These are phyloP conservation scores for Darevskia nairensis DNA, from an alignment of 2,797 vertebrate genomes.

Conservation along the genomic window DNA sequence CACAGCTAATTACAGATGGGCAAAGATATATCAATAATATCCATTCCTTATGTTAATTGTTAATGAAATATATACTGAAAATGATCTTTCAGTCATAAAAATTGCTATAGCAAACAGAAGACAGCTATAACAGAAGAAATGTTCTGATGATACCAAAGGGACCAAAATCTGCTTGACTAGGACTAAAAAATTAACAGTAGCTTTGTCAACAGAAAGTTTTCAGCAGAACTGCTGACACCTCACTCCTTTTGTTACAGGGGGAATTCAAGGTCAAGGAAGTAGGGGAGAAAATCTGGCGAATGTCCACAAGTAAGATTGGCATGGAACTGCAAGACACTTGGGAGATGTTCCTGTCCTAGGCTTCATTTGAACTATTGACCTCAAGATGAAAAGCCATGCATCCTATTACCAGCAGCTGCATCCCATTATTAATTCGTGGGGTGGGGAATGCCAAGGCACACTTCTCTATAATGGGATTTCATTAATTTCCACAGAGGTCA, in stretches of 20 bases:
- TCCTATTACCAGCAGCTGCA: background rate
- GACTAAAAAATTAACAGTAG: background rate
- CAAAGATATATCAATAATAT: background rate
- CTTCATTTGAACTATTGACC: constrained; percentile 7
- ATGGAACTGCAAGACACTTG: background rate
- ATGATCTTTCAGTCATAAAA: background rate
- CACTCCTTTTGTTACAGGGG: background rate
- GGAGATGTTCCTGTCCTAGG: background rate
- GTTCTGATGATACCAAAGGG: background rate
- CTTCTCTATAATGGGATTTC: constrained; percentile 3
- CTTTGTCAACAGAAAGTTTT: too few species aligned
- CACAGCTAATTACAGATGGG: background rate
- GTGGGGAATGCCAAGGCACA: background rate
- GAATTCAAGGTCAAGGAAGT: background rate
- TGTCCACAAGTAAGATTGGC: background rate
- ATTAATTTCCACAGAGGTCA: constrained; percentile 1
- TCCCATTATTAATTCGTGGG: background rate
- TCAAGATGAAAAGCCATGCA: background rate
- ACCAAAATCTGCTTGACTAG: background rate
- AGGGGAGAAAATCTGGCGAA: background rate
- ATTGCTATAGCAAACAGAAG: background rate
- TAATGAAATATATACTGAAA: background rate
- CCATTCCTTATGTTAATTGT: background rate
- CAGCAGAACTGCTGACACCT: background rate
- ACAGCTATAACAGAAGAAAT: background rate